Evolutionary conservation across 2,113 vertebrate species (phyloP), one percentile per base, ranked within the genome.

Genomic region (Pseudorectes ferrugineus): DNA sequence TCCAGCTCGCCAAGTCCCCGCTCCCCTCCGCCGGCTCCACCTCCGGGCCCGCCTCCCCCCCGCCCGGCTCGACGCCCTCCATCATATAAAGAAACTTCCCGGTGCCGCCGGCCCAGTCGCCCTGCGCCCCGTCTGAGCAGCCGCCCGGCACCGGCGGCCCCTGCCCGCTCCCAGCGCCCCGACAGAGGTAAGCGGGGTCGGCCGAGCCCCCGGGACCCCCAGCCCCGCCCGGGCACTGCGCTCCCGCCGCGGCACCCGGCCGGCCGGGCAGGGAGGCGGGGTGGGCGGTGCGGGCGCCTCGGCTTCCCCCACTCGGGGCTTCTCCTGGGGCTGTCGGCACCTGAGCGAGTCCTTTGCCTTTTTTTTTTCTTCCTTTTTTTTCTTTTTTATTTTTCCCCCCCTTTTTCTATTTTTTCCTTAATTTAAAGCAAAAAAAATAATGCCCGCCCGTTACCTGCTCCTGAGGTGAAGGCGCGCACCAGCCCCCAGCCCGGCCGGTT

Each of bases 71-170:
- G 77, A 68, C 84, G 35, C 89, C 92, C 94, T 92, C 94, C 89
- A 72, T 84, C 92, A 92, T 94, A 94, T 87, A 94, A 94, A 89
- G 92, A 94, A 95, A 94, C 94, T 95, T 94, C 89, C 85, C 94
- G 73, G 85, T 66, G 62, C 89, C 22, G 22, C 18, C 48, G 86
- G 86, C 57, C 94, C 94, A 95, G 89, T 94, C 43, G 67, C 58
- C 7, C 31, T 14, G 62, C 31, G 73, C 63, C 89, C 89, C 26
- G 57, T 91, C 42, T 40, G 14, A 42, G 73, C 73, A 46, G 82
- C 51, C 35, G 35, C 21, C 31, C 66, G 31, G 76, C 54, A 73
- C 43, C 70, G 26, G 73, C 74, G 84, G 83, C 36, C 54, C 76
- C 54, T 35, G 77, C 73, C 76, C 61, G 72, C 57, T 67, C 33